Conservation (phyloP, 1,140 invertebrate genomes). For the Drosophila erecta region DNA sequence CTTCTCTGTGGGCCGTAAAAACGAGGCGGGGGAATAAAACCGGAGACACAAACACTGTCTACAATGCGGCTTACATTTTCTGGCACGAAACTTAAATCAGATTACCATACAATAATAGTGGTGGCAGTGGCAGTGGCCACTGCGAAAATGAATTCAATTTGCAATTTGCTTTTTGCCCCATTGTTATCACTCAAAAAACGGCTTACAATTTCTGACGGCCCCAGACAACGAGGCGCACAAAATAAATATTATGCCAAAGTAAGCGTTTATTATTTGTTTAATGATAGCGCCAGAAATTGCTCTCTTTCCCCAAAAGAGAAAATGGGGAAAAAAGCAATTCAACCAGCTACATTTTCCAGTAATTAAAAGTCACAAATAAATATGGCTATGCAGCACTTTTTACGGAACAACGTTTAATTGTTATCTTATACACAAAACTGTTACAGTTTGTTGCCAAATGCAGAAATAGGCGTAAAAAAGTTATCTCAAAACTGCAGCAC, state of each 20-base stretch:
- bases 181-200: conserved; percentile 40
- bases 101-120: conserved; percentile 68
- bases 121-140: background rate
- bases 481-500: background rate
- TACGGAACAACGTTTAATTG: background rate
- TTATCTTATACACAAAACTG: background rate
- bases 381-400: background rate
- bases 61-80: conserved; percentile 52
- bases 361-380: conserved; percentile 15
- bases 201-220: conserved; percentile 25
- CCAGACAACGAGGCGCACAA: conserved; percentile 16
- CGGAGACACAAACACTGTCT: conserved; percentile 10
- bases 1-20: conserved; percentile 24
- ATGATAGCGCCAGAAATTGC: conserved; percentile 13
- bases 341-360: background rate
- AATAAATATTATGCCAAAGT: conserved; percentile 26
- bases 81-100: conserved; percentile 57
- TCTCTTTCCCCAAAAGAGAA: background rate
- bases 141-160: conserved; percentile 43
- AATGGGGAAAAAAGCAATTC: background rate
- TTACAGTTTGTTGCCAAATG: background rate
- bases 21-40: background rate
- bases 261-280: conserved; percentile 19
- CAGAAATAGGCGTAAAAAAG: background rate
- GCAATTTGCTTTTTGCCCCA: conserved; percentile 14